Base-by-base conservation (phyloP, 2,888 invertebrate species). In the Oasisia sp. region DNA sequence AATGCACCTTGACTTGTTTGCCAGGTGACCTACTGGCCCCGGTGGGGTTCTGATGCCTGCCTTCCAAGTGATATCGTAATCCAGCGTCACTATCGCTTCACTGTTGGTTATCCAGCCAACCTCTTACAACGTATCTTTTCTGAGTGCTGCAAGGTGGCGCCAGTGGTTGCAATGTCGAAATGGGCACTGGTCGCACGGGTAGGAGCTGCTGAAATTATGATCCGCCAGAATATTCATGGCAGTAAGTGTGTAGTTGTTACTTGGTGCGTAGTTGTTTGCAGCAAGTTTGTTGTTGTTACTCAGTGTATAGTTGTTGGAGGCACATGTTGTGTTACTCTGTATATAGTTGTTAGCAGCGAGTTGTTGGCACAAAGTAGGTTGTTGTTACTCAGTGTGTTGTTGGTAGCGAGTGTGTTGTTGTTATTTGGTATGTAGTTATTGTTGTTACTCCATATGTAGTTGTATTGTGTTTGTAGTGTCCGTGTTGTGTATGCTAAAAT, bases 221-320 rank as follows among this genome's bases (percentile, higher is more conserved):
- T 91, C 56, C 91, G 91, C 44, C 91, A 91, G 91, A 91, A 91
- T 91, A 11, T 91, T 0, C 91, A 91, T 4, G 91, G 50, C 91
- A 91, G 91, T 91, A 8, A 91, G 91, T 91, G 74, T 19, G 3
- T 74, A 27, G 74, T 27, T 74, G n/a, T 27, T 74, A 74, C 74
- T 74, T 19, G 38, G 38, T 38, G 38, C 38, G 4, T 38, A 38
- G 38, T 38, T 56, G 19, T 19, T 14, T 56, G 56, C 56, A 3
- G 0, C 2, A 56, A 19, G 56, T 56, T 3, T 56, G 56, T 56
- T 38, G 38, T 38, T 38, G 38, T 38, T 50, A 50, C 50, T 50
- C 50, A 11, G 50, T 50, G 50, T 50, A 14, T 50, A 50, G 50
- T 50, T 50, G 50, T n/a, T n/a, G n/a, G n/a, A n/a, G n/a, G n/a